Evolutionary conservation across 1,140 invertebrate genomes (phyloP), one percentile per base, ranked within the genome.

Genomic region (Eumaeus atala): DNA sequence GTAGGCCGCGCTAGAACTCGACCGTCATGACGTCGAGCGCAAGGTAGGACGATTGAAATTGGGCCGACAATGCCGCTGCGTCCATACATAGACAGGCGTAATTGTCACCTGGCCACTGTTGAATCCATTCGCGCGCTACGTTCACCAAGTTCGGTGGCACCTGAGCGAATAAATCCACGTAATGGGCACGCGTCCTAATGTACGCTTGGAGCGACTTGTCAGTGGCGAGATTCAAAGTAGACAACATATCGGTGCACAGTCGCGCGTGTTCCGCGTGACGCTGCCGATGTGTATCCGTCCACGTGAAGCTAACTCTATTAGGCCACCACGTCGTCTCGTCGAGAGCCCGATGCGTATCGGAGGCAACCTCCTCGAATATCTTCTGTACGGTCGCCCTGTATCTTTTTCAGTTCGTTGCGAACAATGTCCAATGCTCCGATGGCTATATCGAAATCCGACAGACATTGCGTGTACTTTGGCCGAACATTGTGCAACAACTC

Each of bases 361-460:
- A 1, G 18, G 18, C 11, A 12, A 48, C 47, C 21, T 1, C 33
- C 33, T 48, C 17, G 17, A 48, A 48, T 48, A 48, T 48, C 12
- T 5, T 48, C 47, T 28, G 11, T 28, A 48, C 33, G 17, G 47
- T 48, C 47, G 47, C 7, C 21, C 47, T 33, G 47, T 48, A 48
- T 28, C n/a, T 48, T 6, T 10, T 18, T 21, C 16, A 48, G 10
- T 18, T 48, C 47, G 47, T 7, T 7, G 9, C 33, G 17, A 28
- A 48, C 47, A 21, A 21, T 48, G 47, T 18, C n/a, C 47, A 48
- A 48, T 48, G 12, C 47, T 33, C 12, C 9, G 47, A 48, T 3
- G 47, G 47, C 12, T 18, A 4, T 48, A 11, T 28, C 47, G 47
- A 33, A 48, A 48, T 28, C n/a, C 17, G 9, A 33, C 21, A 48